Evolutionary conservation across 2,797 vertebrate genomes (phyloP).

Genomic region (Ataeniobius toweri): DNA sequence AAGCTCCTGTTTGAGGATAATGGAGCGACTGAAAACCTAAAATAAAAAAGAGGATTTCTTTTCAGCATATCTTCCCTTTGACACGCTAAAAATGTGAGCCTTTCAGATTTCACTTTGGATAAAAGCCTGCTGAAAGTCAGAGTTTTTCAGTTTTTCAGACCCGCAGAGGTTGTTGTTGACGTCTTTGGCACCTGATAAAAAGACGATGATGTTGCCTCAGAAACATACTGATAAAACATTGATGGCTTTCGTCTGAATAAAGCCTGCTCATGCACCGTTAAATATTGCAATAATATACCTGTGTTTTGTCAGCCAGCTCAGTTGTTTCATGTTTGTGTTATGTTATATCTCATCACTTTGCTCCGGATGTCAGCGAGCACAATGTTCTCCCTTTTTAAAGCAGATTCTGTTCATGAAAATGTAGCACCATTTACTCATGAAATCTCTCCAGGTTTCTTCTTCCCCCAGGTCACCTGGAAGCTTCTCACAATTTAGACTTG

Average conservation of each 20-base stretch:
- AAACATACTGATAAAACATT: conserved; percentile 46
- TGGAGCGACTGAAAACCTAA: neutral
- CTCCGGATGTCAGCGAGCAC: conserved; percentile 39
- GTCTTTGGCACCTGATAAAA: conserved; percentile 57
- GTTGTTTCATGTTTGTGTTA: conserved; percentile 46
- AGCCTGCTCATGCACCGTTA: conserved; percentile 17
- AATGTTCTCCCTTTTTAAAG: conserved; percentile 34
- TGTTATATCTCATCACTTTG: conserved; percentile 41
- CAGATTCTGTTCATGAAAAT: conserved; percentile 37
- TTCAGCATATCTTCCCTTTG: conserved; percentile 11
- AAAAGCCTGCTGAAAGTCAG: conserved; percentile 20
- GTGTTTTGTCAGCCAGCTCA: conserved; percentile 23
- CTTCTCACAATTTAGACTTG: conserved; percentile 61
- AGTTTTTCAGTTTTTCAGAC: conserved; percentile 40
- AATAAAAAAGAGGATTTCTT: neutral
- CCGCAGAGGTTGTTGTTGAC: conserved; percentile 40
- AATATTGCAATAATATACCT: conserved; percentile 16
- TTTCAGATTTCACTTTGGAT: conserved; percentile 7
- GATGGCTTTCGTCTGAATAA: conserved; percentile 40
- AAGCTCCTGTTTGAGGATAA: neutral
- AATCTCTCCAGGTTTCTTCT: conserved; percentile 24
- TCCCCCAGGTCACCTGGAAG: conserved; percentile 50
- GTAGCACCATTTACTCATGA: conserved; percentile 15
- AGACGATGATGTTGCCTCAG: conserved; percentile 45
- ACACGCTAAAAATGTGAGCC: conserved; percentile 11